A percentile compares a stretch with the other conserved stretches of the same genome.
phyloP scores from a whole-genome alignment of 2,113 vertebrate genomes.

The Odocoileus virginianus region DNA sequence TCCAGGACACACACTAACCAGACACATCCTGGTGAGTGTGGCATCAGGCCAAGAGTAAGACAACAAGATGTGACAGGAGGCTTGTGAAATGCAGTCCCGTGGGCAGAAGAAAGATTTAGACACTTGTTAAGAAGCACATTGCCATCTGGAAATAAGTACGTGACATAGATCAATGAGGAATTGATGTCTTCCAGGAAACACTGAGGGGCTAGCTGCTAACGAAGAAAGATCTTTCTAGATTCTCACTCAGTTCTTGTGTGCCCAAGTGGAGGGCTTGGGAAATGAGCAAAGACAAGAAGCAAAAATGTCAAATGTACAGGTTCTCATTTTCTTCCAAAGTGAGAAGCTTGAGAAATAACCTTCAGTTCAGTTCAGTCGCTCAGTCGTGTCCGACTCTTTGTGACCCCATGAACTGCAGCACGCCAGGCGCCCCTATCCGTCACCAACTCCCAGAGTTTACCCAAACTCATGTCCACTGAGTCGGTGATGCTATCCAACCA shows the following conservation, averaged over 20 bases:
- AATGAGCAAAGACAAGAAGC: neutral
- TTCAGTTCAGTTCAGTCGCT: neutral
- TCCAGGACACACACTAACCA: neutral
- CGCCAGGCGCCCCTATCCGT: neutral
- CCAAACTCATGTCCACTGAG: neutral
- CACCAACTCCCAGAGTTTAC: neutral
- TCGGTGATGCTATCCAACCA: neutral
- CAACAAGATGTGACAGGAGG: constrained; percentile 62
- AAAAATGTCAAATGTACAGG: neutral
- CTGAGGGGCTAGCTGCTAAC: neutral
- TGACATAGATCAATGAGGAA: constrained; percentile 43
- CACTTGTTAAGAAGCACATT: constrained; percentile 62
- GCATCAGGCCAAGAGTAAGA: neutral
- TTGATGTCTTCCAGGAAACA: constrained; percentile 42
- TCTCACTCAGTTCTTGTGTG: neutral
- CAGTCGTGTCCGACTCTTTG: neutral
- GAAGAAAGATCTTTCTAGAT: neutral
- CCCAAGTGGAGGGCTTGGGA: neutral
- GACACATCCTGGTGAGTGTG: neutral
- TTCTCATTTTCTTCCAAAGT: constrained; percentile 23
- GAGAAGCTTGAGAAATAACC: neutral
- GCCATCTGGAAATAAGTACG: constrained; percentile 70
- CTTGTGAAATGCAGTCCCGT: constrained; percentile 52
- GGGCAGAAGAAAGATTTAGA: constrained; percentile 40
- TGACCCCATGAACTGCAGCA: neutral